A percentile compares a stretch with the other conserved stretches of the same genome.
Evolutionary conservation across 2,888 invertebrate species (phyloP).

Genomic region (Phoronis australis): DNA sequence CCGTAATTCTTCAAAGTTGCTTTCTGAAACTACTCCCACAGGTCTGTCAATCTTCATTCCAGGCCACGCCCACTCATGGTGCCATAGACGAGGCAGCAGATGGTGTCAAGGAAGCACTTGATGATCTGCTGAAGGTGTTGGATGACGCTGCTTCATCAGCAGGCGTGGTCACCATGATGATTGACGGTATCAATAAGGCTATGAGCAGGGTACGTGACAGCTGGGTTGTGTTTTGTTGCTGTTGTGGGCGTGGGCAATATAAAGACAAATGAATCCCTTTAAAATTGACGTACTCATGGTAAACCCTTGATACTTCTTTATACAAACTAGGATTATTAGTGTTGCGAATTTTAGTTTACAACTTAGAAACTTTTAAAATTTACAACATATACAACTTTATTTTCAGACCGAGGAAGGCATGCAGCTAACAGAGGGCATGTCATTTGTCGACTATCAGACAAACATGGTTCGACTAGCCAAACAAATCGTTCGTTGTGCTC

Average conservation of each 20-base stretch:
- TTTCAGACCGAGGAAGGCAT: slow-evolving; percentile 40
- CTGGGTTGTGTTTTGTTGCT: no score
- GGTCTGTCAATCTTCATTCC: slow-evolving; percentile 21
- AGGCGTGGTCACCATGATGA: slow-evolving; percentile 81
- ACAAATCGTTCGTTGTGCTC: slow-evolving; percentile 85
- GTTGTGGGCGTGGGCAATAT: no score
- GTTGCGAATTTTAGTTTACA: no score
- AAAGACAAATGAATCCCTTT: no score
- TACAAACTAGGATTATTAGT: no score
- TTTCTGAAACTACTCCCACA: no score
- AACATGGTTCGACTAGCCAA: slow-evolving; percentile 92
- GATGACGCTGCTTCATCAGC: slow-evolving; percentile 70
- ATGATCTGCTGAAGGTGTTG: slow-evolving; percentile 70
- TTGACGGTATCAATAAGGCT: slow-evolving; percentile 86
- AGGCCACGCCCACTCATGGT: slow-evolving; percentile 73
- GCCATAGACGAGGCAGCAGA: slow-evolving; percentile 77
- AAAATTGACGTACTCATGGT: no score
- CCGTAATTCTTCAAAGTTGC: no score
- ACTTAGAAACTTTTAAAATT: no score
- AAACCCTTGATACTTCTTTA: no score
- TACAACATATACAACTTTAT: no score
- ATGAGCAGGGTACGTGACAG: slow-evolving; percentile 62
- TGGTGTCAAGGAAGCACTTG: slow-evolving; percentile 72
- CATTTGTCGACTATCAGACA: slow-evolving; percentile 93
- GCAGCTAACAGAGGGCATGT: slow-evolving; percentile 32